Percentiles rank a stretch among this genome's conserved stretches.
Evolutionary conservation across 1,140 invertebrate genomes (phyloP).

Genomic region (Rhizoglyphus robini): DNA sequence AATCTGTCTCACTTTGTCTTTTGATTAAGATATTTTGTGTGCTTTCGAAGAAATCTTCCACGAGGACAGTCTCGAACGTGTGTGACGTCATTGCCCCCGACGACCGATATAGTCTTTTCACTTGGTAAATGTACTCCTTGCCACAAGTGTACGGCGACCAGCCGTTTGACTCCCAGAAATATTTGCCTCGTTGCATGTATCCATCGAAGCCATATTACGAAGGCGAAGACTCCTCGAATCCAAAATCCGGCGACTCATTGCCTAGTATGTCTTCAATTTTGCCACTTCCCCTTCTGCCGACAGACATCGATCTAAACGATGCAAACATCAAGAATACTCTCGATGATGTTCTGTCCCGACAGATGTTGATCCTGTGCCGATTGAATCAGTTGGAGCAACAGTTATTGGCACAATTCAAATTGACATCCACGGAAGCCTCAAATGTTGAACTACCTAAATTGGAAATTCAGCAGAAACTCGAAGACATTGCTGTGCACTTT

Average conservation of each 20-base stretch:
- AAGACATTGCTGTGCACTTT: conserved; percentile 3
- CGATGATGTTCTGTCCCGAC: conserved; percentile 6
- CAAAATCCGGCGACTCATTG: background rate
- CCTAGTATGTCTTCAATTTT: background rate
- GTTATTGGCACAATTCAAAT: background rate
- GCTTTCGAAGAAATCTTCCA: too few relatives aligned
- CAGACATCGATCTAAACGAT: conserved; percentile 1
- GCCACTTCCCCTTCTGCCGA: background rate
- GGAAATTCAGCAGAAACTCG: background rate
- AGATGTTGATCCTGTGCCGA: conserved; percentile 11
- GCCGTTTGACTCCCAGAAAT: background rate
- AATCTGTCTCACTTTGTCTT: too few relatives aligned
- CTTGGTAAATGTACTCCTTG: background rate
- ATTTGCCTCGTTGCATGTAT: background rate
- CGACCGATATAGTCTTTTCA: too few relatives aligned
- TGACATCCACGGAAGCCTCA: background rate
- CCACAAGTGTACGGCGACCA: background rate
- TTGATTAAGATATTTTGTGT: too few relatives aligned
- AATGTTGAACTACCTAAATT: too few relatives aligned
- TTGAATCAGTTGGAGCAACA: conserved; percentile 1
- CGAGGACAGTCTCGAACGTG: too few relatives aligned
- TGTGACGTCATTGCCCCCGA: too few relatives aligned
- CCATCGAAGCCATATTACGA: background rate
- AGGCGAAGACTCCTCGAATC: background rate
- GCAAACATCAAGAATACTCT: background rate